Base-by-base conservation (phyloP, 1,140 invertebrate genomes). In the Diuraphis noxia region DNA sequence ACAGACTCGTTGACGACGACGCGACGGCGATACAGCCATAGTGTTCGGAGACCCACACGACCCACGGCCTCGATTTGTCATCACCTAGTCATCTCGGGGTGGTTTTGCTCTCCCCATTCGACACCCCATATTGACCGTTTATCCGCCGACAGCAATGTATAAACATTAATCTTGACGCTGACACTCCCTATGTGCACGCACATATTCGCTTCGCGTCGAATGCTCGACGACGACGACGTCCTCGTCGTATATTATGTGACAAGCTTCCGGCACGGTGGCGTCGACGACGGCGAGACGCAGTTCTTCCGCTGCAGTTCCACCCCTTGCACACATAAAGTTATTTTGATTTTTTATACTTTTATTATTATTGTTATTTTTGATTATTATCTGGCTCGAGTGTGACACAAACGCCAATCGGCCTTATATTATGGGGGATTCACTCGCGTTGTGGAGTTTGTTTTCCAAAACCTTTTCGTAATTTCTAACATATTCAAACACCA, bases 121-220 rank as follows among this genome's bases (percentile, higher is more conserved):
- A 85, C 84, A 85, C 84, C 84, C 84, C 41, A 85, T 25, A 52
- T 86, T 86, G 43, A 86, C 43, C 85, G 85, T 86, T 86, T 86
- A 86, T 52, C 21, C 85, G 36, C 85, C 46, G n/a, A 49, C 21
- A 46, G 30, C 46, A 19, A 46, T 41, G 21, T 52, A 52, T 34
- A 52, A 49, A 86, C 85, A 86, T 86, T 86, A 86, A 86, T 86
- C 85, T 86, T 52, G 34, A 52, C 21, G 36, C 43, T 86, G 85
- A 86, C 85, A 49, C 46, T 86, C 85, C 85, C 85, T 23, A 52
- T 30, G 81, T 82, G 40, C 21, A 41, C 25, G 40, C 38, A 82
- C 38, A 82, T 40, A 82, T 41, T 81, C 36, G 38, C 38, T 41
- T 81, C 36, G 38, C 38, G 25, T 41, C 25, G 38, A 40, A 82